Percentiles rank a stretch among this genome's conserved stretches.
Conservation (phyloP, 2,113 vertebrate genomes). For the Heloderma charlesbogerti region DNA sequence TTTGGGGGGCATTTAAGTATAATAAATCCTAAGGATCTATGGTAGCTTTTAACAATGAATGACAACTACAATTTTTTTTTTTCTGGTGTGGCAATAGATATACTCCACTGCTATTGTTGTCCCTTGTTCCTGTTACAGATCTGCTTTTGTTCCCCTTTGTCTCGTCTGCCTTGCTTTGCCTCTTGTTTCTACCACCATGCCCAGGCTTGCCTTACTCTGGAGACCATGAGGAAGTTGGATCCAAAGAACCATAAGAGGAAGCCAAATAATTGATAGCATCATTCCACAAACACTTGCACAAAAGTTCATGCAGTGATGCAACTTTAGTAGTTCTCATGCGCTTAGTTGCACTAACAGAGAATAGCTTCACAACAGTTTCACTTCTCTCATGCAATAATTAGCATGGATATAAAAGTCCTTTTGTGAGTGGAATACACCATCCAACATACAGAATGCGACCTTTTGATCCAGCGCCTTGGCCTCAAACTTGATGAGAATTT, state of each 20-base stretch:
- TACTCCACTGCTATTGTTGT: too few species aligned
- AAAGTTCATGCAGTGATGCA: not conserved
- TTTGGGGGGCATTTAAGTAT: not conserved
- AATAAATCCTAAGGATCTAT: not conserved
- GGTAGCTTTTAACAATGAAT: not conserved
- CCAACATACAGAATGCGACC: too few species aligned
- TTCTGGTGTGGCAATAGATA: not conserved
- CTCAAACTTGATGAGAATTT: not conserved
- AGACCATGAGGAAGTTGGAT: not conserved
- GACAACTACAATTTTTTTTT: not conserved
- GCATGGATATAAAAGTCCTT: not conserved
- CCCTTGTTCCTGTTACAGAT: not conserved
- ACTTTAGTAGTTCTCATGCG: not conserved
- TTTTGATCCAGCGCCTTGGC: not conserved
- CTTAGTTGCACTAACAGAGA: not conserved
- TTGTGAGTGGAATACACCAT: not conserved
- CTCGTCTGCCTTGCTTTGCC: not conserved
- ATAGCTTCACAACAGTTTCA: not conserved
- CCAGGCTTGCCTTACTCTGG: not conserved
- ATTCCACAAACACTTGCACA: not conserved
- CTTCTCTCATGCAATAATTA: not conserved
- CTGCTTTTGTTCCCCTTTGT: not conserved
- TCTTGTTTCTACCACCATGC: not conserved
- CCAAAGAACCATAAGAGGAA: not conserved
- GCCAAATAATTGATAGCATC: not conserved